phyloP scores from a whole-genome alignment of 2,797 vertebrate species.

The Phrynocephalus vlangalii region DNA sequence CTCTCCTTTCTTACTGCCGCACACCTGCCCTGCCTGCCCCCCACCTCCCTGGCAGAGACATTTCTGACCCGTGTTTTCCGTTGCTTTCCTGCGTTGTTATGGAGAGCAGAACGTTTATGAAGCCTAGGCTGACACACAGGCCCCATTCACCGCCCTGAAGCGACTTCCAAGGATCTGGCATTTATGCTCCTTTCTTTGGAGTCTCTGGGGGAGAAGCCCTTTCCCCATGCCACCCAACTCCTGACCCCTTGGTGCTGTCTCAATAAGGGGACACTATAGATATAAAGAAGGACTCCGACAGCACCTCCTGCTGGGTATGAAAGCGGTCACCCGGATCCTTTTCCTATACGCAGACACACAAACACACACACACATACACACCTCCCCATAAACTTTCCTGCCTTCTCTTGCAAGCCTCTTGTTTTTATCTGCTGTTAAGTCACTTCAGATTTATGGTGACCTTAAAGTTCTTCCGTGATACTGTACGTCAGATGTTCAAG shows the following conservation, averaged over 20 bases:
- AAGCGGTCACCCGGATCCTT: neutral
- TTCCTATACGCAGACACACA: neutral
- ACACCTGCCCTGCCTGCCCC: slow-evolving; percentile 28
- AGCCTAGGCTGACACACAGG: slow-evolving; percentile 36
- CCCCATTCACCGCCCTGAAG: slow-evolving; percentile 5
- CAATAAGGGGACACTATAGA: slow-evolving; percentile 4
- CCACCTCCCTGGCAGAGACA: neutral
- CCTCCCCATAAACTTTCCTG: neutral
- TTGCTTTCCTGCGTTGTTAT: slow-evolving; percentile 67
- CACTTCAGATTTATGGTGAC: too few species aligned
- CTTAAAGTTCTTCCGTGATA: too few species aligned
- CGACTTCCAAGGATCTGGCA: slow-evolving; percentile 37
- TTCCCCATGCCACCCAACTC: neutral
- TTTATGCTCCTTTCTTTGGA: slow-evolving; percentile 19
- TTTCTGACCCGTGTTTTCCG: slow-evolving; percentile 20
- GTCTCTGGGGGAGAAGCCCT: neutral
- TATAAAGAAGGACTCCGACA: neutral
- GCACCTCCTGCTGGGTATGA: neutral
- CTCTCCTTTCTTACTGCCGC: slow-evolving; percentile 18
- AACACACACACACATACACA: neutral
- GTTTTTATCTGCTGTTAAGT: too few species aligned
- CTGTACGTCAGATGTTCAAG: too few species aligned
- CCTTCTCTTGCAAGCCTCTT: too few species aligned
- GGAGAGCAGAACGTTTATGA: slow-evolving; percentile 60
- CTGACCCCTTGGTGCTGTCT: neutral